These are phyloP conservation scores for Delia radicum DNA, from an alignment of 1,140 invertebrate species.

Conservation along the genomic window DNA sequence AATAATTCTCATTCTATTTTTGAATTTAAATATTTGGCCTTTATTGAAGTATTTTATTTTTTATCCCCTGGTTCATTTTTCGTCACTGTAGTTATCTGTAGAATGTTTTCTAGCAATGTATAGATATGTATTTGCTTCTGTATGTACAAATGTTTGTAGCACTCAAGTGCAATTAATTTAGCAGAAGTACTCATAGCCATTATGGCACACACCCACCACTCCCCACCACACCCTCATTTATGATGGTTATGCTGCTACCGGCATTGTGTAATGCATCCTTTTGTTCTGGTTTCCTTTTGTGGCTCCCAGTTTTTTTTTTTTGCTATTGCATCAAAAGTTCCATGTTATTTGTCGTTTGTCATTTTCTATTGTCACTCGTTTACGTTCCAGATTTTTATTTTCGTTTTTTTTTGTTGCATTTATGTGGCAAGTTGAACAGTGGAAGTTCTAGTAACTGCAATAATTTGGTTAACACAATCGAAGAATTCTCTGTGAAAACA, in stretches of 20 bases:
- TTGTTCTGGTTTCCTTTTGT: slow-evolving; percentile 19
- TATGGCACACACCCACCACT: neutral
- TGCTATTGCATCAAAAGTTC: slow-evolving; percentile 1
- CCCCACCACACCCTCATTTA: neutral
- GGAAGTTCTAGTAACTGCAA: too few relatives aligned
- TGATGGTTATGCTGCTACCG: neutral
- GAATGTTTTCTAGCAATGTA: neutral
- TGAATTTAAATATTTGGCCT: neutral
- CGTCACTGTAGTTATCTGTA: neutral
- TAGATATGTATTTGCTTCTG: neutral
- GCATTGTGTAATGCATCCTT: slow-evolving; percentile 18
- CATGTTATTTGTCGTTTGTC: slow-evolving; percentile 15
- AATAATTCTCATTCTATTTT: neutral
- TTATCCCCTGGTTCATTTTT: neutral
- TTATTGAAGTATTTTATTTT: neutral
- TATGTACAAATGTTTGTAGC: neutral
- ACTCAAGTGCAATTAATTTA: slow-evolving; percentile 19
- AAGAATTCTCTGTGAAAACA: too few relatives aligned
- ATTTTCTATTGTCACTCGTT: slow-evolving; percentile 14
- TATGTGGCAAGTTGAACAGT: neutral
- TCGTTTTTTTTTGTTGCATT: neutral
- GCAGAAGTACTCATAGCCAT: slow-evolving; percentile 16
- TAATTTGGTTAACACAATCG: too few relatives aligned
- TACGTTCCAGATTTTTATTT: slow-evolving; percentile 12
- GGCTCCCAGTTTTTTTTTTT: too few relatives aligned